Evolutionary conservation across 2,113 vertebrate species (phyloP).

Genomic region (Nycticebus coucang): DNA sequence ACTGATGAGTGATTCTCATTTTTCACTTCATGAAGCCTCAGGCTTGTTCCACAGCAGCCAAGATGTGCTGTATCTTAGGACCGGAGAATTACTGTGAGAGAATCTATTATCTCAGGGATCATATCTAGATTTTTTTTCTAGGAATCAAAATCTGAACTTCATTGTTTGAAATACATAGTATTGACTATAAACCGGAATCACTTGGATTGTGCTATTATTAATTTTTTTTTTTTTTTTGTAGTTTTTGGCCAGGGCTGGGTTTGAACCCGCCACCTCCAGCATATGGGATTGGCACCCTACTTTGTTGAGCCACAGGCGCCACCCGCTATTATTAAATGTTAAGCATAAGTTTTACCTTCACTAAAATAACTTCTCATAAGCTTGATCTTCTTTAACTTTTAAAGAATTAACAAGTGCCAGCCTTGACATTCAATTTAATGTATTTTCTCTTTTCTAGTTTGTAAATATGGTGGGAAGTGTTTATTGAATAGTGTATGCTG

Average conservation of each 20-base stretch:
- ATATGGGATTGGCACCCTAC: too few species aligned
- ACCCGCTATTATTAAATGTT: slow-evolving; percentile 36
- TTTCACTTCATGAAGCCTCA: neutral
- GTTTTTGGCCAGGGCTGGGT: too few species aligned
- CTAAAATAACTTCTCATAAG: neutral
- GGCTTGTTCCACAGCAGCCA: neutral
- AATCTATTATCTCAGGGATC: neutral
- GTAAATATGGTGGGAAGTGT: slow-evolving; percentile 29
- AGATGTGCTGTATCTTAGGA: neutral
- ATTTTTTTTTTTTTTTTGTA: too few species aligned
- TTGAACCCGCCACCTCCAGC: too few species aligned
- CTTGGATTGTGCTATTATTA: slow-evolving; percentile 26
- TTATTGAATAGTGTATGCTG: neutral
- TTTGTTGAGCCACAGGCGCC: too few species aligned
- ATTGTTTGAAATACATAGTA: neutral
- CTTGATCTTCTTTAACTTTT: slow-evolving; percentile 10
- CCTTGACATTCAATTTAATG: neutral
- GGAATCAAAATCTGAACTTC: neutral
- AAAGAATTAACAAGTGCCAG: neutral
- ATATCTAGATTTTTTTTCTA: neutral
- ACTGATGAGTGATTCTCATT: neutral
- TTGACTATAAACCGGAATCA: neutral
- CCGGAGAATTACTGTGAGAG: neutral
- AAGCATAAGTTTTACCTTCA: slow-evolving; percentile 8
- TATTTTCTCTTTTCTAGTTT: slow-evolving; percentile 26